phyloP scores from a whole-genome alignment of 2,797 vertebrate species.

The Loris lydekkerianus region DNA sequence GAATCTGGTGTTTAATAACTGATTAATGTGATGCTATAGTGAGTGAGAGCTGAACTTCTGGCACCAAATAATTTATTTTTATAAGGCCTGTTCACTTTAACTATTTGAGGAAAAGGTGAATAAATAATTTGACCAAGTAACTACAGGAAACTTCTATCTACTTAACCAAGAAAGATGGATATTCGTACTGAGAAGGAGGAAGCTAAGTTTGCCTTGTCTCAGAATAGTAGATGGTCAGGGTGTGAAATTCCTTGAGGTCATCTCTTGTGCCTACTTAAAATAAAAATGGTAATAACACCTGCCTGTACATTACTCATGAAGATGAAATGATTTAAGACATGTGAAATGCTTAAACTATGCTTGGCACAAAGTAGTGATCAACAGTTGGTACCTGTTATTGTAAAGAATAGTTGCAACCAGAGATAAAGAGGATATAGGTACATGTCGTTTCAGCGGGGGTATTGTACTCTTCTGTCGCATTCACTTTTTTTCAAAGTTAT shows the following conservation, averaged over 20 bases:
- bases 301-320: neutral
- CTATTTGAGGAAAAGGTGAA: neutral
- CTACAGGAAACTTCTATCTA: slow-evolving; percentile 20
- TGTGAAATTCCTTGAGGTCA: neutral
- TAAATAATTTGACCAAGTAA: slow-evolving; percentile 30
- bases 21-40: slow-evolving; percentile 38
- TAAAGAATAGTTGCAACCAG: neutral
- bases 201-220: neutral
- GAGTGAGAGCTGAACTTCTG: slow-evolving; percentile 11
- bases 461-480: neutral
- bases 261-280: neutral
- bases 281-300: neutral
- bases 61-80: slow-evolving; percentile 56
- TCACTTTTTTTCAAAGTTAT: neutral
- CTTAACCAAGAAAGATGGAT: slow-evolving; percentile 32
- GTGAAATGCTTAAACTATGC: neutral
- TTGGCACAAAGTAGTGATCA: neutral
- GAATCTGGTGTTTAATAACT: slow-evolving; percentile 41
- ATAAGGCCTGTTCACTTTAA: slow-evolving; percentile 7
- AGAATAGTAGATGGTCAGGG: neutral
- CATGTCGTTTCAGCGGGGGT: neutral
- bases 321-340: neutral
- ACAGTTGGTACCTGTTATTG: neutral
- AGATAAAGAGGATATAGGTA: neutral
- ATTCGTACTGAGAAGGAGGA: neutral